Conservation (phyloP, 2,113 vertebrate species). For the Sphaerodactylus townsendi region DNA sequence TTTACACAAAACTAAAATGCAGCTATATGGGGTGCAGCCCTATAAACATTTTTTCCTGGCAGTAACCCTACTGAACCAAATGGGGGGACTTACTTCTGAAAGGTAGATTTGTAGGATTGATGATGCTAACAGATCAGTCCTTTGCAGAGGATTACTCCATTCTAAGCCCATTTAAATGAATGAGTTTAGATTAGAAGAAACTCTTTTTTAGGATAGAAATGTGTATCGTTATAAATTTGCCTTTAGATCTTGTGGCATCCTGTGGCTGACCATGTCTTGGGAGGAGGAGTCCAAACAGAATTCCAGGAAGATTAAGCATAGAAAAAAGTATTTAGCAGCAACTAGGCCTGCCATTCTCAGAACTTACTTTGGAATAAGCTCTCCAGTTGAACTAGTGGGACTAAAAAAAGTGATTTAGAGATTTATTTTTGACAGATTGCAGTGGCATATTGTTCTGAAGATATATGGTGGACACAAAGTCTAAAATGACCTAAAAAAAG, state of each 20-base stretch:
- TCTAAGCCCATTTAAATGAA: no score
- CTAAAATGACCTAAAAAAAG: constrained; percentile 46
- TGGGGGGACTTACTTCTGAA: no score
- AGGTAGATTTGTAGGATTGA: not conserved
- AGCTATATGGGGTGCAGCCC: not conserved
- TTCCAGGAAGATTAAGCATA: constrained; percentile 12
- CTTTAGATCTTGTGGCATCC: not conserved
- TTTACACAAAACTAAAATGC: not conserved
- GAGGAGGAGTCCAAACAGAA: not conserved
- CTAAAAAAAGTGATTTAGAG: constrained; percentile 32
- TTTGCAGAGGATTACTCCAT: no score
- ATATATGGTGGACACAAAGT: constrained; percentile 57
- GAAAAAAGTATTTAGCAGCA: constrained; percentile 14
- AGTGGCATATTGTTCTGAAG: constrained; percentile 58
- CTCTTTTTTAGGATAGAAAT: no score
- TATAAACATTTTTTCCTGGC: no score
- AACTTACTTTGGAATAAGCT: not conserved
- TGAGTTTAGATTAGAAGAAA: no score
- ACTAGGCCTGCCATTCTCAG: constrained; percentile 7
- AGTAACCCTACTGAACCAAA: no score
- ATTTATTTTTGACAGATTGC: constrained; percentile 35
- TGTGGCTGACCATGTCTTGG: constrained; percentile 21
- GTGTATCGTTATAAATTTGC: not conserved
- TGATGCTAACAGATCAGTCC: no score
- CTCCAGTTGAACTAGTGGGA: not conserved